Evolutionary conservation across 92 coral and sea anemone species (phyloP), one percentile per base, ranked within the genome.

Genomic region (Virgularia gustaviana): DNA sequence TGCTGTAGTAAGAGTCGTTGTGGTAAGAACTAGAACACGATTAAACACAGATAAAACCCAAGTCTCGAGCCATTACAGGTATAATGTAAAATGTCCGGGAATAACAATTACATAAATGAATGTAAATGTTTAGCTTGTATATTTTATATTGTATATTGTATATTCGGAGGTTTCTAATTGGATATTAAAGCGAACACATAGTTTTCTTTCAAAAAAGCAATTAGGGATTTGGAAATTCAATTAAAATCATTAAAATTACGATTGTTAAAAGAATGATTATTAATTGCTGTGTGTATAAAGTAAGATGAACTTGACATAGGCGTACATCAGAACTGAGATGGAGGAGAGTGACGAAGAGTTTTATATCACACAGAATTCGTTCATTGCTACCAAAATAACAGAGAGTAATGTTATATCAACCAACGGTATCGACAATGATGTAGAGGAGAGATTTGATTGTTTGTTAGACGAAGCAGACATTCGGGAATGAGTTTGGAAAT

Each of bases 401-500:
- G 43, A 60, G 24, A 60, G 66, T 60, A 23, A 60, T 60, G 66
- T 33, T 8, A 60, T 60, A 60, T 60, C 66, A 60, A 43, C 12
- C 41, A 43, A 33, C 0, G 20, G 19, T 2, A 22, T 19, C 18
- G 43, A 60, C 0, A 39, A 7, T 39, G 45, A 39, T 8, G 27
- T 31, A 10, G 20, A 60, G n/a, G 23, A 31, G 13, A 57, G 63
- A 25, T 57, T 57, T 57, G 35, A 57, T 5, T 36, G 11, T 10
- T 57, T 57, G 63, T 19, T 57, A 5, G 63, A 57, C 35, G 33
- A 60, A 31, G 42, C 43, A 0, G 66, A 60, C 3, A 29, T 60
- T 4, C 41, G 35, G 66, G 66, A 60, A 30, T 25, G 66, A 47
- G 49, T 63, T 44, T 56, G 62, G 63, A 30, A 77, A 51, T 63